These are phyloP conservation scores for Lucilia cuprina DNA, from an alignment of 1,140 invertebrate genomes.

Conservation along the genomic window DNA sequence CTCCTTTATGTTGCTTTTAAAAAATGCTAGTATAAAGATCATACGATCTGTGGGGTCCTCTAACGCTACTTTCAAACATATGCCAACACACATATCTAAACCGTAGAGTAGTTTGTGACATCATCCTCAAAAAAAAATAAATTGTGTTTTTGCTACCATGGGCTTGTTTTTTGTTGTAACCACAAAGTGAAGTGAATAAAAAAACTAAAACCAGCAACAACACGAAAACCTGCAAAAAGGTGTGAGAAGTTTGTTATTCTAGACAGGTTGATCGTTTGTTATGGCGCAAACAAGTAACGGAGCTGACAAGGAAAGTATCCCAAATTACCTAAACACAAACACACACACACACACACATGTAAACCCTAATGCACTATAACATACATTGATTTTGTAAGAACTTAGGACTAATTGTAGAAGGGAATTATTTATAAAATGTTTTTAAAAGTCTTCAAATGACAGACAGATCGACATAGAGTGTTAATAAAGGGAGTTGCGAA, in stretches of 20 bases:
- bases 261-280: conserved; percentile 5
- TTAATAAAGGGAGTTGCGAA: no score
- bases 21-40: no score
- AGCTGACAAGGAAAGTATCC: not conserved
- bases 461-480: no score
- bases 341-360: not conserved
- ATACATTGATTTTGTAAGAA: no score
- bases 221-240: not conserved
- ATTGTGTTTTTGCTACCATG: not conserved
- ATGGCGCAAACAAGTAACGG: not conserved
- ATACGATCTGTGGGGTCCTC: no score
- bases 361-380: not conserved
- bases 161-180: not conserved
- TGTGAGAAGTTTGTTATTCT: conserved; percentile 12
- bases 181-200: not conserved
- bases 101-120: not conserved
- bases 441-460: no score
- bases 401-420: no score
- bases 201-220: no score
- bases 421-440: no score
- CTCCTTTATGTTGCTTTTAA: no score
- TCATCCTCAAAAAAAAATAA: not conserved
- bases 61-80: not conserved
- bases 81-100: not conserved
- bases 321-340: no score